Evolutionary conservation across 2,113 vertebrate genomes (phyloP), one percentile per base, ranked within the genome.

Genomic region (Bujurquina vittata): DNA sequence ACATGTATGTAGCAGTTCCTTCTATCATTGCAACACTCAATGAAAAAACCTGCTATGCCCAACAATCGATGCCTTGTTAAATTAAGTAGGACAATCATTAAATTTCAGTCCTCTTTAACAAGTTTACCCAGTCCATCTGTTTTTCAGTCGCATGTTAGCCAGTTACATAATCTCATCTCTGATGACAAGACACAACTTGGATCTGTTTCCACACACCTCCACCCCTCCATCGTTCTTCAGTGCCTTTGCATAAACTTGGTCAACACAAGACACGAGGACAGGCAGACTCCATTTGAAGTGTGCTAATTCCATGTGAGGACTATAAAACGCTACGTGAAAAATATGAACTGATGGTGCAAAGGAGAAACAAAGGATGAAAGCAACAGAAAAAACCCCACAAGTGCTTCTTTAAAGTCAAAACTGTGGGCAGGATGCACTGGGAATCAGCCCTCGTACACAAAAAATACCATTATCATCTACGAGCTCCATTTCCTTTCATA

Each of bases 401-500:
- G 87, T 86, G 90, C 92, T 79, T 79, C 4, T 79, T 87, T 82
- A 61, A 89, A 87, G 80, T 93, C 90, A 55, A 54, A 49, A 12
- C 57, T 77, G 72, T 46, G 61, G 77, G 75, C 43, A 35, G 55
- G 65, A 22, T 26, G 56, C 29, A 61, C 61, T 14, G 12, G 81
- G 82, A 82, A 81, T 75, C 46, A 83, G 69, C 84, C 82, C 60
- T 77, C 62, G 58, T 75, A 79, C 67, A 29, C 31, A 10, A 90
- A 81, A 59, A 74, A 81, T 76, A 58, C 69, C 79, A 14, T 69
- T 6, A 58, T 72, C 26, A 37, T 17, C 58, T 0, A 55, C 69
- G 58, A 7, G 49, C 77, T 72, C 49, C 31, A 1, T 20, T 26
- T 40, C 55, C 18, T 2, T 89, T 99, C 97, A 99, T 88, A 99